A percentile compares a stretch with the other conserved stretches of the same genome.
Evolutionary conservation across 2,797 vertebrate species (phyloP).

Genomic region (Graptemys geographica): DNA sequence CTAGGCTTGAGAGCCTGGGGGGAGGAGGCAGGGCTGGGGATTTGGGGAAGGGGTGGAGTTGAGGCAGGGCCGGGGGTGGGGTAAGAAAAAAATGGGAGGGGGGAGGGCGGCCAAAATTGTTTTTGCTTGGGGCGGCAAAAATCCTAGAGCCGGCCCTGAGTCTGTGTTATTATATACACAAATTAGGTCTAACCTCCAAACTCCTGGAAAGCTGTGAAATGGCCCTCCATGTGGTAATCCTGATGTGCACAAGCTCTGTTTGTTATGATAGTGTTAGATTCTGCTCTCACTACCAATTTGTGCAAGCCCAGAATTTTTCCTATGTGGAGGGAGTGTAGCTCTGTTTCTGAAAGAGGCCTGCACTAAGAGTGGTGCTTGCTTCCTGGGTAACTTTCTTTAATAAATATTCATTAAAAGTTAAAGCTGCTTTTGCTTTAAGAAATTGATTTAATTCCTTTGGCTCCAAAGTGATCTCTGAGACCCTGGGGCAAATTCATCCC

Average conservation of each 20-base stretch:
- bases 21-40: too few relatives aligned
- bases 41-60: too few relatives aligned
- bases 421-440: background rate
- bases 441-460: background rate
- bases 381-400: background rate
- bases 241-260: background rate
- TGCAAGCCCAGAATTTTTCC: background rate
- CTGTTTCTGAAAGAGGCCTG: background rate
- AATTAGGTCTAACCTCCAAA: slow-evolving; percentile 38
- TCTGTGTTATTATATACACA: background rate
- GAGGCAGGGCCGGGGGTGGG: too few relatives aligned
- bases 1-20: too few relatives aligned
- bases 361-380: background rate
- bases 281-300: background rate
- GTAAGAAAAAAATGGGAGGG: too few relatives aligned
- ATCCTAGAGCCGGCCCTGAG: too few relatives aligned
- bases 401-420: background rate
- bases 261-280: too few relatives aligned
- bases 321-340: background rate
- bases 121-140: too few relatives aligned
- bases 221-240: background rate
- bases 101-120: too few relatives aligned
- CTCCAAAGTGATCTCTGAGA: background rate
- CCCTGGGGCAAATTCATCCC: background rate
- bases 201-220: slow-evolving; percentile 23